These are phyloP conservation scores for Pleuronectes platessa DNA, from an alignment of 2,113 vertebrate species.

Conservation along the genomic window DNA sequence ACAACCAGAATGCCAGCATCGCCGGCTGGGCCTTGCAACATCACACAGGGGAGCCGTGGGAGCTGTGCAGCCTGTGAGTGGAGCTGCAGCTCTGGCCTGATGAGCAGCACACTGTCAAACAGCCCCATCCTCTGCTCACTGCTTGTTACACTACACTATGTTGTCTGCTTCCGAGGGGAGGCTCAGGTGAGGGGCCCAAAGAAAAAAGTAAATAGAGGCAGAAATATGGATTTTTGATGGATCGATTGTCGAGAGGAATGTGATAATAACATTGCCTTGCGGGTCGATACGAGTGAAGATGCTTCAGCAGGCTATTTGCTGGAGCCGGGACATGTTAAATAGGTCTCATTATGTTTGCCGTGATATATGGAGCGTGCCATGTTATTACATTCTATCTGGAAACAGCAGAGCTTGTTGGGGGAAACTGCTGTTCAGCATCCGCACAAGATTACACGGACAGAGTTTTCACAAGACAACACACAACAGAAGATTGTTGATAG, in stretches of 20 bases:
- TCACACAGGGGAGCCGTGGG: constrained; percentile 70
- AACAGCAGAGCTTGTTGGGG: constrained; percentile 48
- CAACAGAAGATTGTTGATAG: constrained; percentile 29
- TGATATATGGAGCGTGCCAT: constrained; percentile 42
- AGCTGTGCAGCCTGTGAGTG: constrained; percentile 58
- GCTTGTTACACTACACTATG: constrained; percentile 53
- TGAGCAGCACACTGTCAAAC: constrained; percentile 66
- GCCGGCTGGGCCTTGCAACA: constrained; percentile 60
- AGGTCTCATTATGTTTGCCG: constrained; percentile 50
- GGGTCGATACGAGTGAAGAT: constrained; percentile 40
- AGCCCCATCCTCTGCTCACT: constrained; percentile 74
- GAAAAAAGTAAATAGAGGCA: constrained; percentile 32
- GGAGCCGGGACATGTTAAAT: constrained; percentile 60
- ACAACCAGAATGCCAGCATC: constrained; percentile 59
- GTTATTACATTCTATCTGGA: constrained; percentile 60
- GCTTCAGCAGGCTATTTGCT: constrained; percentile 53
- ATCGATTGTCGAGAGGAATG: constrained; percentile 56
- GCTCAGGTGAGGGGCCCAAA: constrained; percentile 31
- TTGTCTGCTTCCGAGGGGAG: constrained; percentile 32
- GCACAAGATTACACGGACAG: constrained; percentile 1
- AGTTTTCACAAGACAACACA: constrained; percentile 25
- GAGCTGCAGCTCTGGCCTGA: constrained; percentile 38
- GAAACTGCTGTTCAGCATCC: constrained; percentile 36
- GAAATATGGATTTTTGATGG: constrained; percentile 33
- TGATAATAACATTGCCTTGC: constrained; percentile 55